Base-by-base conservation (phyloP, 2,888 invertebrate species). In the Epistrophe eligans region DNA sequence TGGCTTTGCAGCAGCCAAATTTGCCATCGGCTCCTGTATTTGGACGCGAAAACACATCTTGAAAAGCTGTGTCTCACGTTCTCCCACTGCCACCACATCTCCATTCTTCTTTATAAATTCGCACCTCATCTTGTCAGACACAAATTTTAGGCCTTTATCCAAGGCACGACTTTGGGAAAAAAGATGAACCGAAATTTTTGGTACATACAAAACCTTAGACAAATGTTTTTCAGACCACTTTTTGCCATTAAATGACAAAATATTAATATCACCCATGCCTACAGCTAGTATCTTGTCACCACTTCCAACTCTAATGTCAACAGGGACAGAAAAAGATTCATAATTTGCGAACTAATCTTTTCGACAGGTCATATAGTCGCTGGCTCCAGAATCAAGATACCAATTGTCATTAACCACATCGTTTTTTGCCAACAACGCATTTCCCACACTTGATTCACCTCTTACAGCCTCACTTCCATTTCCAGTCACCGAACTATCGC, bases 321-420 rank as follows among this genome's bases (percentile, higher is more conserved):
- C 2, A 8, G n/a, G 45, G 3, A 45, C 45, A 45, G 45, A 17
- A 45, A 45, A 45, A 7, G 45, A 4, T 17, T 45, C 45, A 45
- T 45, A 45, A 45, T 17, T n/a, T 45, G n/a, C 45, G n/a, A 45
- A 45, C 45, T 40, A 62, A 32, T 62, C 62, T 7, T 40, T 32
- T 8, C 35, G 38, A 7, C 7, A 62, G 15, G 35, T 62, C 77
- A 88, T 84, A 52, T 88, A 84, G 38, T 84, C 70, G 28, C 79
- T 88, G 10, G 88, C 76, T 50, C 35, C 35, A 8, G 35, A 45
- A 17, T 17, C 45, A 45, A n/a, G 45, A n/a, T 45, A 32, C 55
- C 55, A 55, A 32, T 32, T 55, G 55, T 55, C 55, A 55, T 55
- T 32, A 32, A 7, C 55, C n/a, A 28, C 7, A 28, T 55, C 28